A percentile compares a stretch with the other conserved stretches of the same genome.
phyloP scores from a whole-genome alignment of 2,797 vertebrate genomes.

The Kryptopterus vitreolus region DNA sequence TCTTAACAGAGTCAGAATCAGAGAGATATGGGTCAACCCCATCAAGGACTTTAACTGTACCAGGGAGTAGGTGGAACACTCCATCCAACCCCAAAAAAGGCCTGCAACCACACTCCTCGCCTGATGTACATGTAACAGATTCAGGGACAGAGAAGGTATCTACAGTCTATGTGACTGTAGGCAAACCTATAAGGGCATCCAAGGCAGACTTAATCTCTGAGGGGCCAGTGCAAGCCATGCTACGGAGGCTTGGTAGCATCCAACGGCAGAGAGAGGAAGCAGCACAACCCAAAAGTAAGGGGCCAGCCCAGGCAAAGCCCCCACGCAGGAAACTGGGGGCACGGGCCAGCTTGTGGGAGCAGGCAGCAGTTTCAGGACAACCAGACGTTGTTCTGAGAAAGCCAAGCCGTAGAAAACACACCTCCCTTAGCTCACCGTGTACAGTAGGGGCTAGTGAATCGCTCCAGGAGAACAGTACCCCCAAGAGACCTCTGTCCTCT shows the following conservation, averaged over 20 bases:
- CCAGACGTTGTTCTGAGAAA: constrained; percentile 63
- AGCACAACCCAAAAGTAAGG: constrained; percentile 62
- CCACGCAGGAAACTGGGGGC: constrained; percentile 78
- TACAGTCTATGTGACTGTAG: constrained; percentile 89
- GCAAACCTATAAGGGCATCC: constrained; percentile 65
- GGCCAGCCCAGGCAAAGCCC: constrained; percentile 79
- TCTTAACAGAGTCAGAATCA: constrained; percentile 54
- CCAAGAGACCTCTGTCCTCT: constrained; percentile 70
- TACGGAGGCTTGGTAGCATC: constrained; percentile 85
- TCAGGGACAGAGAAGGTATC: constrained; percentile 68
- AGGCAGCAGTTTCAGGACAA: constrained; percentile 47
- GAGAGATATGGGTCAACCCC: constrained; percentile 52
- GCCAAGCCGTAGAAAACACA: constrained; percentile 68
- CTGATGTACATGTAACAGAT: constrained; percentile 64
- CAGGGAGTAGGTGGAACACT: constrained; percentile 65
- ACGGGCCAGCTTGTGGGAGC: constrained; percentile 71
- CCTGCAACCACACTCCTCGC: constrained; percentile 60
- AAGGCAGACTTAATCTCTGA: constrained; percentile 69
- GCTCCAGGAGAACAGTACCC: constrained; percentile 57
- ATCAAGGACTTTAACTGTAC: constrained; percentile 51
- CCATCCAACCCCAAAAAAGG: constrained; percentile 72
- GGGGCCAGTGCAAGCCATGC: constrained; percentile 81
- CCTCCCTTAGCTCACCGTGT: constrained; percentile 56
- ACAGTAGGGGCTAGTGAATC: constrained; percentile 40
- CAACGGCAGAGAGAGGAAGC: constrained; percentile 77